A percentile compares a stretch with the other conserved stretches of the same genome.
phyloP scores from a whole-genome alignment of 2,113 vertebrate species.

The Cyphomyrus discorhynchus region DNA sequence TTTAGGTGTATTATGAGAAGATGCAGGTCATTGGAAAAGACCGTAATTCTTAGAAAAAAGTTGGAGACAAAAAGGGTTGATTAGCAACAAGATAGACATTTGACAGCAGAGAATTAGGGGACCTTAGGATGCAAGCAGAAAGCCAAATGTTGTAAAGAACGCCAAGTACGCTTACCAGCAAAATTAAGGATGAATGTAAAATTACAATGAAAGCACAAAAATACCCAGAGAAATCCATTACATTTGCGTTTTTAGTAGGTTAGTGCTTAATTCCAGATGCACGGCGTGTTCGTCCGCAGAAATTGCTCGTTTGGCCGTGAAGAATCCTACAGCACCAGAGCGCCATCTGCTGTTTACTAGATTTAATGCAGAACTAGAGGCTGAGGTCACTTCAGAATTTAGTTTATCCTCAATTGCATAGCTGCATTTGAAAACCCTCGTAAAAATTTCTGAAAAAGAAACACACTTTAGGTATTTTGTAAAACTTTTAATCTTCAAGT shows the following conservation, averaged over 20 bases:
- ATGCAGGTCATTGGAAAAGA: not conserved
- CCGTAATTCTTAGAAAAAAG: not conserved
- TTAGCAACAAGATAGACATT: not conserved
- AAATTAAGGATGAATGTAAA: not conserved
- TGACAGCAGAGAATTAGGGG: not conserved
- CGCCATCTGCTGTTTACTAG: not conserved
- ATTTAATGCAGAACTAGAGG: not conserved
- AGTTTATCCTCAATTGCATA: not conserved
- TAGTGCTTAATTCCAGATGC: not conserved
- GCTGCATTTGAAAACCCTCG: not conserved
- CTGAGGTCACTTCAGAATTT: not conserved
- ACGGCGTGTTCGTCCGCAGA: not conserved
- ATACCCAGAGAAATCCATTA: not conserved
- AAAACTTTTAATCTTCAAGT: slow-evolving; percentile 67
- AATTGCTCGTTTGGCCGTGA: not conserved
- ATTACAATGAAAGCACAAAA: not conserved
- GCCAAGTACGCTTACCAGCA: not conserved
- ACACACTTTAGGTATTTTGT: slow-evolving; percentile 40
- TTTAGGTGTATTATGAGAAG: not conserved
- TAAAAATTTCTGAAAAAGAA: not conserved
- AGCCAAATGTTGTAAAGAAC: not conserved
- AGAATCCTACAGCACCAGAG: not conserved
- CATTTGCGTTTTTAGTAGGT: not conserved
- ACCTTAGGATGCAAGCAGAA: not conserved
- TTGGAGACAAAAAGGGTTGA: not conserved